Evolutionary conservation across 2,113 vertebrate genomes (phyloP).

Genomic region (Laticauda colubrina): DNA sequence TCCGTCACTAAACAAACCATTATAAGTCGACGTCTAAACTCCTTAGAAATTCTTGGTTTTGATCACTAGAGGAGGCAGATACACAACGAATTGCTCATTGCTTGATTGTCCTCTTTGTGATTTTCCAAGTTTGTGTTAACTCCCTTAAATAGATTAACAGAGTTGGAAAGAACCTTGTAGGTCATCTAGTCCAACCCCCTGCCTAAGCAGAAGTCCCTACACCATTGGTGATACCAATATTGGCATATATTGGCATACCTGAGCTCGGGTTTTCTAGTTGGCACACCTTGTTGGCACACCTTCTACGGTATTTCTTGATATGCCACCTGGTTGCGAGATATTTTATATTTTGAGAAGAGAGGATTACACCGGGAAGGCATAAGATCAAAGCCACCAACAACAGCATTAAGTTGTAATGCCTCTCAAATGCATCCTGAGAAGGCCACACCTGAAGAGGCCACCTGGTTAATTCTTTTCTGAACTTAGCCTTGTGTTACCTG

Average conservation of each 20-base stretch:
- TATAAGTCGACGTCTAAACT: too few species aligned
- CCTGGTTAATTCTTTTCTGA: not conserved
- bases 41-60: too few species aligned
- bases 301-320: too few species aligned
- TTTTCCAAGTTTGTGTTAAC: not conserved
- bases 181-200: too few species aligned
- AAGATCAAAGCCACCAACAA: not conserved
- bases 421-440: not conserved
- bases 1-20: too few species aligned
- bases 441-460: not conserved
- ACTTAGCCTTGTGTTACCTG: not conserved
- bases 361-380: not conserved
- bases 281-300: accelerated
- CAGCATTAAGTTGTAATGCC: not conserved
- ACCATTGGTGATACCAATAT: too few species aligned
- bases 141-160: too few species aligned
- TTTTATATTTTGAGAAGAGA: not conserved
- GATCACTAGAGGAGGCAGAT: not conserved
- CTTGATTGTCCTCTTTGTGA: not conserved
- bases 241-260: too few species aligned
- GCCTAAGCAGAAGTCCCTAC: too few species aligned
- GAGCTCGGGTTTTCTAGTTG: not conserved
- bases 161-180: too few species aligned
- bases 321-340: not conserved
- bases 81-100: not conserved